phyloP scores from a whole-genome alignment of 2,113 vertebrate genomes.

The Lagopus leucura region DNA sequence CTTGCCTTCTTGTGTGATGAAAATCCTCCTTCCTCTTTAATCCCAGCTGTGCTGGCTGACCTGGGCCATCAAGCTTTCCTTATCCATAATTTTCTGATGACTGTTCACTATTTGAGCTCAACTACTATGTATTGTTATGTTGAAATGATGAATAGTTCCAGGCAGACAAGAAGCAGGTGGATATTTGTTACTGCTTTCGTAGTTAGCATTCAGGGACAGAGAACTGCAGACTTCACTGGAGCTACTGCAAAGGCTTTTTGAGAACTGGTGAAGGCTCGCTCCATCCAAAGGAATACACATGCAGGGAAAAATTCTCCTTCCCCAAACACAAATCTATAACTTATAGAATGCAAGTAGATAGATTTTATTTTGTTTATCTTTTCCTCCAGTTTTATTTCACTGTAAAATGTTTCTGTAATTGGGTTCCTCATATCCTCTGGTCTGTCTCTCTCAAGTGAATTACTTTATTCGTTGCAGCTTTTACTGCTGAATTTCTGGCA shows the following conservation, averaged over 20 bases:
- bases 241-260: not conserved
- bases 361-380: not conserved
- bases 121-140: not conserved
- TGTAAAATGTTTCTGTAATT: not conserved
- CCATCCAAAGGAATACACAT: not conserved
- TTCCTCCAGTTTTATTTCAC: not conserved
- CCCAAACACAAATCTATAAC: not conserved
- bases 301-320: not conserved
- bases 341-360: not conserved
- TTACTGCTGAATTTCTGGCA: not conserved
- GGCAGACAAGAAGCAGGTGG: not conserved
- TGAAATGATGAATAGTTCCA: not conserved
- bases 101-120: not conserved
- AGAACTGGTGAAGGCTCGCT: not conserved
- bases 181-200: not conserved
- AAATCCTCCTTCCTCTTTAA: not conserved
- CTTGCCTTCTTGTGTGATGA: not conserved
- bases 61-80: not conserved
- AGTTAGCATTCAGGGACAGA: not conserved
- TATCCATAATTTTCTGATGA: not conserved
- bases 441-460: not conserved
- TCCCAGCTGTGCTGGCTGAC: not conserved
- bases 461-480: not conserved
- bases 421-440: not conserved
- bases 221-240: not conserved